Evolutionary conservation across 2,797 vertebrate genomes (phyloP), one percentile per base, ranked within the genome.

Genomic region (Muscicapa striata): DNA sequence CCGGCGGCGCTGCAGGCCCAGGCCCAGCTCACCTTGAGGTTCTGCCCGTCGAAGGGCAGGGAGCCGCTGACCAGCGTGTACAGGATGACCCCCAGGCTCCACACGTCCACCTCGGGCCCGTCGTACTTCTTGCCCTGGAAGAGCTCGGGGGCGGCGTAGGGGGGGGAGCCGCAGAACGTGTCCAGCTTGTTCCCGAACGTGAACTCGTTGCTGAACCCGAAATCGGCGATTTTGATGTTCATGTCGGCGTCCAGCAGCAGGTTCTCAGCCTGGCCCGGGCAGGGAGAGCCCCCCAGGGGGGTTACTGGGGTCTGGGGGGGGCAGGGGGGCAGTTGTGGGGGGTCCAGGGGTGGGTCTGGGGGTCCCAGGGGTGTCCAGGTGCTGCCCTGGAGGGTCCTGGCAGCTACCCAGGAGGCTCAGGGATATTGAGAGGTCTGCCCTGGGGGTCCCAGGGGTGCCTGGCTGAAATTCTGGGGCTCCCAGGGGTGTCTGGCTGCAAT

Each of bases 171-270:
- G 1, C 99, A 99, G 98, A 99, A 99, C 6, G 99, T 99, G 94
- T 99, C 99, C 95, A 99, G 97, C 97, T 99, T 99, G 97, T n/a
- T 12, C 38, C 38, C 38, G 38, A 38, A n/a, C n/a, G n/a, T n/a
- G 98, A 98, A 99, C 96, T 99, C 99, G 12, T 99, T 99, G 95
- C 99, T 99, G 97, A 99, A 99, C 78, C 99, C 99, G 7, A 99
- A 99, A 96, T 99, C 99, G 3, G 99, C 99, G 46, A 99, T 99
- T 96, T 99, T 99, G 93, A 99, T 99, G 98, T 99, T 99, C 98
- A 98, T 98, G 95, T 99, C 99, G 15, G 99, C 98, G 1, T 99
- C 99, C 96, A 99, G 97, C 80, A 99, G 98, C 80, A 99, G 97
- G 94, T 99, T 99, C 68, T 91, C 66, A 0, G 84, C 84, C 48